Percentiles rank a stretch among this genome's conserved stretches.
Evolutionary conservation across 2,113 vertebrate genomes (phyloP).

Genomic region (Carlito syrichta): DNA sequence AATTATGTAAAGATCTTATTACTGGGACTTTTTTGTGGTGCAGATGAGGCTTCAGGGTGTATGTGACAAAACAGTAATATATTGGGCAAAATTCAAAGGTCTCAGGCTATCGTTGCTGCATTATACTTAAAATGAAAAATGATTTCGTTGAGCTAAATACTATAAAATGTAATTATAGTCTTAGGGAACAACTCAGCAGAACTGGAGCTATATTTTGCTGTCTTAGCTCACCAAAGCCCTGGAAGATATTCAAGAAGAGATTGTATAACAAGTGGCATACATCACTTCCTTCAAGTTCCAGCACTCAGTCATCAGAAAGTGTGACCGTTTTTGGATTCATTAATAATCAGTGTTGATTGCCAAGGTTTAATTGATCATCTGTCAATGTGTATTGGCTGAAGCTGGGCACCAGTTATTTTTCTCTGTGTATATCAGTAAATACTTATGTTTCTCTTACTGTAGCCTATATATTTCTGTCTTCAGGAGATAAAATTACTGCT

Average conservation of each 20-base stretch:
- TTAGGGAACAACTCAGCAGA: conserved; percentile 51
- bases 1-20: background rate
- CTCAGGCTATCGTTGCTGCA: background rate
- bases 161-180: conserved; percentile 66
- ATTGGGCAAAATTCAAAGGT: conserved; percentile 21
- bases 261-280: conserved; percentile 40
- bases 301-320: conserved; percentile 8
- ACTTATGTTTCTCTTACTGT: background rate
- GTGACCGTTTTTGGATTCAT: background rate
- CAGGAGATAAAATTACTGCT: conserved; percentile 23
- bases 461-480: conserved; percentile 24
- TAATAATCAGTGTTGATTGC: background rate
- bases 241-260: conserved; percentile 47
- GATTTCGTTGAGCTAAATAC: conserved; percentile 53
- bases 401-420: background rate
- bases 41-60: background rate
- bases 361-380: background rate
- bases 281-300: conserved; percentile 18
- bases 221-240: conserved; percentile 53
- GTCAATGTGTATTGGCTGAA: background rate
- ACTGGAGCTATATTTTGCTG: conserved; percentile 54
- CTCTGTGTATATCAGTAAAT: background rate
- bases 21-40: background rate
- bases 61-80: background rate
- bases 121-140: conserved; percentile 48